Base-by-base conservation (phyloP, 2,888 invertebrate species). In the Drosophila eohydei region DNA sequence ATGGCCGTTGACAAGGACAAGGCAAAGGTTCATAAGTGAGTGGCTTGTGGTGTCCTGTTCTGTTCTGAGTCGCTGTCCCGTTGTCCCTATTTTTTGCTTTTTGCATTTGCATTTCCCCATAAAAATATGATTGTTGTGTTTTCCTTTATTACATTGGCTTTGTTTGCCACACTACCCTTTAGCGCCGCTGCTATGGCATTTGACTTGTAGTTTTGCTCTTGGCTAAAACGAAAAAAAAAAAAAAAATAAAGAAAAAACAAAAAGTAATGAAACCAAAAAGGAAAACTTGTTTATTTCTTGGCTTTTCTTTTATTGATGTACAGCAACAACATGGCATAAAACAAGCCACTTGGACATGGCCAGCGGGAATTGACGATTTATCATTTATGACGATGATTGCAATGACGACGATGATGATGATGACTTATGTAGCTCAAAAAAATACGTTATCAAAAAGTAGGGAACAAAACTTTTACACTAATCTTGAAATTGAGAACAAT, bases 91-190 rank as follows among this genome's bases (percentile, higher is more conserved):
- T 73, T 78, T 73, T 78, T 69, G 58, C 60, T 71, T 76, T 71
- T 71, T 73, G 71, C 82, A 87, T 86, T 86, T 84, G 77, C 83
- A 83, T 83, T 83, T 83, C 70, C 81, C 81, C 83, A 80, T 86
- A 80, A 83, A 84, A 87, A 84, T 86, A 86, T 87, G 84, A 86
- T 87, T 84, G 84, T 86, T 82, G 80, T 83, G 80, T 78, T 86
- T 82, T 74, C 81, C 76, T 78, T 80, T 79, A 79, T 79, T 81
- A 80, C 74, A 82, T 82, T 80, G 78, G 72, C 80, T 76, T 81
- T 81, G 80, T 80, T 82, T 78, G 73, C 58, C 70, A 12, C 38
- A 32, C 48, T 52, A 54, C 68, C 62, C 59, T 61, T 60, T 56
- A 26, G 54, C 43, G 62, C 34, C 40, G 43, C 48, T 46, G 54